Percentiles rank a stretch among this genome's conserved stretches.
Evolutionary conservation across 2,888 invertebrate species (phyloP).

Genomic region (Andrena minutula): DNA sequence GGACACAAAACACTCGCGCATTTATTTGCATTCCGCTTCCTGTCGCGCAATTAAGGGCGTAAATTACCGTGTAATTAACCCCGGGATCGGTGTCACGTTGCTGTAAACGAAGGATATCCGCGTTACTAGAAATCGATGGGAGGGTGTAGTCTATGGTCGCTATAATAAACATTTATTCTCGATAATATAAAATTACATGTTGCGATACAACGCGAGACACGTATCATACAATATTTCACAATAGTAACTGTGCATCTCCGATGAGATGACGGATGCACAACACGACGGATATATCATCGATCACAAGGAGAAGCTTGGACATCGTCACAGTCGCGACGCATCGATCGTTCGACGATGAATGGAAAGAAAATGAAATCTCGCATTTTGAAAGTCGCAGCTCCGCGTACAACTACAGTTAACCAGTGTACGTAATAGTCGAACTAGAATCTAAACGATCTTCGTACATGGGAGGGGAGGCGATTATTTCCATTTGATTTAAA

Average conservation of each 20-base stretch:
- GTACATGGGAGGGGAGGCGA: slow-evolving; percentile 14
- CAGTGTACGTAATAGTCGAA: slow-evolving; percentile 35
- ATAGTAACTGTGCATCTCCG: slow-evolving; percentile 59
- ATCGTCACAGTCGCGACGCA: slow-evolving; percentile 15
- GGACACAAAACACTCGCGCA: not conserved
- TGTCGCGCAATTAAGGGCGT: not conserved
- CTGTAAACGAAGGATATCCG: not conserved
- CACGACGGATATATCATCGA: slow-evolving; percentile 19
- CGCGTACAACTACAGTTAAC: slow-evolving; percentile 39
- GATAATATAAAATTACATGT: slow-evolving; percentile 83
- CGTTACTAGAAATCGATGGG: not conserved
- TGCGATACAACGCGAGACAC: slow-evolving; percentile 79
- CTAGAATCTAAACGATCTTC: slow-evolving; percentile 50
- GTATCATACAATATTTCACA: slow-evolving; percentile 84
- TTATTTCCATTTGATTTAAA: slow-evolving; percentile 57
- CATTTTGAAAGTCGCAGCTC: slow-evolving; percentile 41
- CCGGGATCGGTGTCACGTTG: not conserved
- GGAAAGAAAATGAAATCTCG: slow-evolving; percentile 29
- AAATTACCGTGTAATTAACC: slow-evolving; percentile 25
- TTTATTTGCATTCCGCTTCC: not conserved
- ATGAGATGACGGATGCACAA: slow-evolving; percentile 37
- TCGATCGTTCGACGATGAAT: slow-evolving; percentile 16
- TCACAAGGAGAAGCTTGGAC: not conserved
- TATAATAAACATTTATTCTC: slow-evolving; percentile 78
- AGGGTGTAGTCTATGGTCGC: slow-evolving; percentile 8